Conservation (phyloP, 1,140 invertebrate genomes). For the Chelonus insularis region DNA sequence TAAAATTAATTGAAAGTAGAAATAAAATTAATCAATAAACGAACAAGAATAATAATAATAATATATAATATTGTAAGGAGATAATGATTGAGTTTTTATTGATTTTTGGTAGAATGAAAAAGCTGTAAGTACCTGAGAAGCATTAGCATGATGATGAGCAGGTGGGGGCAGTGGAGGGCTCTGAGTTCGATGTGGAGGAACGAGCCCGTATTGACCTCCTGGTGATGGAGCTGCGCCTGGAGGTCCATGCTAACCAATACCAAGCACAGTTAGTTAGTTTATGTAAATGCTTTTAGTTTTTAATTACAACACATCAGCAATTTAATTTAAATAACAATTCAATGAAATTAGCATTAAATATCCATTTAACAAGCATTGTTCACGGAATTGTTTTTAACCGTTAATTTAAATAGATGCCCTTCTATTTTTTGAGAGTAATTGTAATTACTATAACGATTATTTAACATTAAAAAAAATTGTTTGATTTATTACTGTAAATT, state of each 20-base stretch:
- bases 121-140: constrained; percentile 68
- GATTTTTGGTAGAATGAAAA: constrained; percentile 5
- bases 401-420: background rate
- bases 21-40: too few species aligned
- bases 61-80: too few species aligned
- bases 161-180: constrained; percentile 70
- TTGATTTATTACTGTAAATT: too few species aligned
- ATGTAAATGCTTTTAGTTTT: background rate
- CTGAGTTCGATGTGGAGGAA: constrained; percentile 60
- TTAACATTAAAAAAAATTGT: too few species aligned
- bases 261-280: constrained; percentile 42
- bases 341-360: background rate
- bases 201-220: constrained; percentile 55
- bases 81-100: background rate
- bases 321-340: background rate
- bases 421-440: background rate
- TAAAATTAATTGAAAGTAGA: too few species aligned
- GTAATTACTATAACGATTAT: too few species aligned
- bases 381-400: too few species aligned
- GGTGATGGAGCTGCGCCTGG: constrained; percentile 52
- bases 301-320: background rate
- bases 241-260: constrained; percentile 56
- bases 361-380: background rate
- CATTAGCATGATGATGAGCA: constrained; percentile 79
- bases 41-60: too few species aligned